These are phyloP conservation scores for Pterocles orientalis DNA, from an alignment of 2,113 vertebrate genomes.

Conservation along the genomic window DNA sequence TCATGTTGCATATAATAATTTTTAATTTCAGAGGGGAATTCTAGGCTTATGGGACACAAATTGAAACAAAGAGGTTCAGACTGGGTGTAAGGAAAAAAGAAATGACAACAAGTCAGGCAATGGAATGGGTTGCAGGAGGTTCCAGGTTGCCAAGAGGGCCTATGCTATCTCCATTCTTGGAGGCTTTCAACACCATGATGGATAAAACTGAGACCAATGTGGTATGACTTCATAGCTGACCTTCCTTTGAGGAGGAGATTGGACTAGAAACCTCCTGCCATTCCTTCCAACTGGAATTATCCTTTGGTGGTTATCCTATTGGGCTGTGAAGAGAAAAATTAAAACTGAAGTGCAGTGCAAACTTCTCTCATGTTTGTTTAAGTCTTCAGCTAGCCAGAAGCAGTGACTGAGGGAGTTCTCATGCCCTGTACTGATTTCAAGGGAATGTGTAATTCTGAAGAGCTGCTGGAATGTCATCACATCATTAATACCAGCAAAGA, in stretches of 20 bases:
- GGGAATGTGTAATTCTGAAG: not conserved
- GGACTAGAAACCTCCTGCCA: not conserved
- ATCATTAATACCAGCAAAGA: not conserved
- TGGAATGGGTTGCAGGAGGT: not conserved
- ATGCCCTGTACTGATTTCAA: not conserved
- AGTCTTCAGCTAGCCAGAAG: not conserved
- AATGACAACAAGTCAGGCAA: not conserved
- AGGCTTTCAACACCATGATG: not conserved
- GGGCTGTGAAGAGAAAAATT: not conserved
- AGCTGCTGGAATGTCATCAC: not conserved
- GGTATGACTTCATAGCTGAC: not conserved
- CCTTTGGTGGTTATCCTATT: not conserved
- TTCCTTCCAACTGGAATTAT: not conserved
- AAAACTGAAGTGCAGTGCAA: not conserved
- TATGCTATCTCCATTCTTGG: not conserved
- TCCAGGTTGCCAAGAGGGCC: not conserved
- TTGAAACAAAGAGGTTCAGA: not conserved
- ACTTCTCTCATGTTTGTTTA: not conserved
- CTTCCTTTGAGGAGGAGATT: not conserved
- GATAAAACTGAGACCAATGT: not conserved
- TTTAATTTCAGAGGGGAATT: not conserved
- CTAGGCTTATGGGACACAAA: not conserved
- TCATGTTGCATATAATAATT: not conserved
- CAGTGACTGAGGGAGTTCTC: not conserved
- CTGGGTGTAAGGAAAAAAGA: not conserved